Base-by-base conservation (phyloP, 2,113 vertebrate species). In the Neotragus moschatus region DNA sequence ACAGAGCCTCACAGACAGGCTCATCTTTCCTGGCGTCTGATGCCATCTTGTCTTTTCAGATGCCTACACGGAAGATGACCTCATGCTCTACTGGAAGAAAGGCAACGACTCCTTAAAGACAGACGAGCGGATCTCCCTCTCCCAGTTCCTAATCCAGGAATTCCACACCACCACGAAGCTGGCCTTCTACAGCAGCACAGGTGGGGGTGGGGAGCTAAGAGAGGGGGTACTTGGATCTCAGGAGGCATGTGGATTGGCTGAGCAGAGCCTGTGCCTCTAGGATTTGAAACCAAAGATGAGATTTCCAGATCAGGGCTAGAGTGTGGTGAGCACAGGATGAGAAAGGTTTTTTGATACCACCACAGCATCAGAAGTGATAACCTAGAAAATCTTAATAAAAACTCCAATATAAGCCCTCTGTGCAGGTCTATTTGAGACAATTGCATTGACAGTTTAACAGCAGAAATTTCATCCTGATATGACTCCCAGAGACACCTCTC, bases 41-140 rank as follows among this genome's bases (percentile, higher is more conserved):
- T 13, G 55, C 95, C 28, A 13, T 49, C 25, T 58, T 95, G 6
- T 86, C 93, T 53, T 96, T 90, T 60, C 97, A 99, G 99, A 99
- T 98, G 99, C 99, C 7, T 99, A 99, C 98, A 99, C 99, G 1
- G 99, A 99, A 87, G 99, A 99, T 6, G 99, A 99, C 97, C 99
- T 99, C 85, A 99, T 99, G 99, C 98, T 99, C 6, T 99, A 99
- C 98, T 99, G 99, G 99, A 99, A 99, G 98, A 99, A 99, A 88
- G 99, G 99, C 84, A 99, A 99, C 0, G 99, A 99, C 80, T 99
- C 99, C 88, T 98, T 99, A 80, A 99, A 99, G 99, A 99, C 99
- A 4, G 99, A 99, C 10, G 99, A 99, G 93, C 99, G 99, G 92
- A 99, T 99, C 98, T 99, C 99, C 0, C 98, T 99, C 61, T 99